These are phyloP conservation scores for Ptyas mucosa DNA, from an alignment of 2,113 vertebrate genomes.

Conservation along the genomic window DNA sequence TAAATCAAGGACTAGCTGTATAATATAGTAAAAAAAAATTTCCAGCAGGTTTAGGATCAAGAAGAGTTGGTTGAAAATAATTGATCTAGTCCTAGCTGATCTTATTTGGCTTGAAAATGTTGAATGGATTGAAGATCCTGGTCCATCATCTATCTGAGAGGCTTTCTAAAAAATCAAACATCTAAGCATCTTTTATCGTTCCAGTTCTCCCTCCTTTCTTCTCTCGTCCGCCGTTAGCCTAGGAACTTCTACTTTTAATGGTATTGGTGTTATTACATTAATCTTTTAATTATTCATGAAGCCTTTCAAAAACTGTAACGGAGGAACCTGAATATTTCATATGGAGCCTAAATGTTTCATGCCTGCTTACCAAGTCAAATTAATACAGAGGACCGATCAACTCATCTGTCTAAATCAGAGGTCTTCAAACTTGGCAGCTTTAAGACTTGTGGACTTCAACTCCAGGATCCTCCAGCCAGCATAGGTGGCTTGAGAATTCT, in stretches of 20 bases:
- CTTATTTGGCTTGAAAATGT: neutral
- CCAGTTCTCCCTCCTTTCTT: neutral
- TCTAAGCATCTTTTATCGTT: neutral
- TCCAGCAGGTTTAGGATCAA: neutral
- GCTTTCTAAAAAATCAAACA: neutral
- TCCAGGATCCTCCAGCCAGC: too few species aligned
- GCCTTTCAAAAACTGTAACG: constrained; percentile 32
- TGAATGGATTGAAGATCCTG: neutral
- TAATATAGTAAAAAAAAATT: neutral
- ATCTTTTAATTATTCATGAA: constrained; percentile 48
- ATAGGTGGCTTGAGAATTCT: too few species aligned
- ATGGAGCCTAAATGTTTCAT: constrained; percentile 36
- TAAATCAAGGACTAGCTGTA: neutral
- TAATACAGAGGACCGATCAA: constrained; percentile 22
- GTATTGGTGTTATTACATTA: constrained; percentile 20
- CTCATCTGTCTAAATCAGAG: neutral
- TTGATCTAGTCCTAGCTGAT: neutral
- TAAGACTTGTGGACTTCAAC: too few species aligned
- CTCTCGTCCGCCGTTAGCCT: constrained; percentile 3
- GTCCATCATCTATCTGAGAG: neutral
- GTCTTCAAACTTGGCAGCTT: too few species aligned
- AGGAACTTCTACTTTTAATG: constrained; percentile 7
- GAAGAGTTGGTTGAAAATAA: neutral
- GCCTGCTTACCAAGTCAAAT: constrained; percentile 38
- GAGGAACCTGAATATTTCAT: constrained; percentile 52